Evolutionary conservation across 2,113 vertebrate species (phyloP).

Genomic region (Solenodon paradoxus): DNA sequence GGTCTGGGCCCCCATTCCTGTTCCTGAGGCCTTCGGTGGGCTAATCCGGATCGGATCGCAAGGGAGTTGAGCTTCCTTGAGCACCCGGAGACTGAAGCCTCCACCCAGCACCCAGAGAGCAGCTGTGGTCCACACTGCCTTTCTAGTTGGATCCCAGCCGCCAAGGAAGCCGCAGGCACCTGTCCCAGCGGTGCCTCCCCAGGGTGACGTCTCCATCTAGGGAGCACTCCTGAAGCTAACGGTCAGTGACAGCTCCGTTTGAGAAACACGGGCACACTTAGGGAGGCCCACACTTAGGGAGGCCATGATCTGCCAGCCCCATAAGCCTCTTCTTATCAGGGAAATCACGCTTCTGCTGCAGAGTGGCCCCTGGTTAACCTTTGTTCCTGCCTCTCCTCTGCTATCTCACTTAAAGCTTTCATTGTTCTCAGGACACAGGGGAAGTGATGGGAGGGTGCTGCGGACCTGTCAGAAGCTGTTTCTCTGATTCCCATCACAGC

Average conservation of each 20-base stretch:
- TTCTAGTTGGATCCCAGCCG: not conserved
- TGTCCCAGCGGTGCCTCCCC: slow-evolving; percentile 15
- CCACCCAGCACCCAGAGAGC: not conserved
- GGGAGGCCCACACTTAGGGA: slow-evolving; percentile 46
- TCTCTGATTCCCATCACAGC: not conserved
- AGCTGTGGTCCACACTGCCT: not conserved
- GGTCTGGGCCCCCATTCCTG: not conserved
- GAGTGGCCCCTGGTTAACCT: not conserved
- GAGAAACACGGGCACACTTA: slow-evolving; percentile 70
- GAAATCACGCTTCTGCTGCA: not conserved
- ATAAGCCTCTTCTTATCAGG: slow-evolving; percentile 60
- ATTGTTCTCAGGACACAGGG: not conserved
- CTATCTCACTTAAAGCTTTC: slow-evolving; percentile 6
- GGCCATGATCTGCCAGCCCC: slow-evolving; percentile 32
- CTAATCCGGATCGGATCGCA: not conserved
- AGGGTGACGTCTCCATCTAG: slow-evolving; percentile 21
- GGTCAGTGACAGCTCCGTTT: slow-evolving; percentile 72
- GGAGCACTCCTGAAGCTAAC: slow-evolving; percentile 58
- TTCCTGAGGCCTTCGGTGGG: not conserved
- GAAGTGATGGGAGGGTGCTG: not conserved
- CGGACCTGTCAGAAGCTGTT: not conserved
- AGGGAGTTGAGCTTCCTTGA: not conserved
- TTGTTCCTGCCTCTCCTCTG: not conserved
- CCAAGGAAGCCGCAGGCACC: not conserved
- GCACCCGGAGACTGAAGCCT: not conserved